Conservation (phyloP, 2,113 vertebrate species). For the Noctilio leporinus region DNA sequence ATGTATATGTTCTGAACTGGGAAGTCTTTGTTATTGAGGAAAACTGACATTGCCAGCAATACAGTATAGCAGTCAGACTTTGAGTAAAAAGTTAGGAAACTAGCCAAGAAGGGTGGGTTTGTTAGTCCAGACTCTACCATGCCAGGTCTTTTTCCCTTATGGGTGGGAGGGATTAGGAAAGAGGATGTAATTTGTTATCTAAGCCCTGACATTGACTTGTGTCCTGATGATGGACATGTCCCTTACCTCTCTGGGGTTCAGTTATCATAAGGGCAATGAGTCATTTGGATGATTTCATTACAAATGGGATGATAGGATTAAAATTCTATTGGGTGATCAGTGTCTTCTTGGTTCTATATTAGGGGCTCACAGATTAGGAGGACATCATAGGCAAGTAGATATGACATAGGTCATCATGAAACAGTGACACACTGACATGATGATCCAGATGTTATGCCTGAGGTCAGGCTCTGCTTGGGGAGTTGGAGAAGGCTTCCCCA, state of each 20-base stretch:
- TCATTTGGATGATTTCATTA: background rate
- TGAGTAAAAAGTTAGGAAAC: constrained; percentile 47
- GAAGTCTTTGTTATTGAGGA: constrained; percentile 63
- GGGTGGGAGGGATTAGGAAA: background rate
- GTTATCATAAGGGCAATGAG: background rate
- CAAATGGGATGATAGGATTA: background rate
- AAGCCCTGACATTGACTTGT: background rate
- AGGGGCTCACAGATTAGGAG: background rate
- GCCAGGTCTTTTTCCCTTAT: background rate
- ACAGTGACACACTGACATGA: background rate
- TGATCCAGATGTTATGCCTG: background rate
- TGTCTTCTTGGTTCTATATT: background rate
- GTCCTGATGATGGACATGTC: background rate
- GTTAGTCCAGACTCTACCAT: background rate
- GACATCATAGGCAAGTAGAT: background rate
- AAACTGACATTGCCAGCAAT: constrained; percentile 44
- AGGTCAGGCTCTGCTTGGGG: background rate
- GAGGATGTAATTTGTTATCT: background rate
- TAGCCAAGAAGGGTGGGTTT: constrained; percentile 39
- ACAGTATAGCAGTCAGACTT: constrained; percentile 60
- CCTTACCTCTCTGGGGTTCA: background rate
- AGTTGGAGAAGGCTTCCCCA: background rate
- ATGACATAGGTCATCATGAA: background rate
- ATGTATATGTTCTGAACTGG: constrained; percentile 56
- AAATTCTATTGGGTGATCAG: background rate